A percentile compares a stretch with the other conserved stretches of the same genome.
Conservation (phyloP, 2,797 vertebrate species). For the Danio kyathit region DNA sequence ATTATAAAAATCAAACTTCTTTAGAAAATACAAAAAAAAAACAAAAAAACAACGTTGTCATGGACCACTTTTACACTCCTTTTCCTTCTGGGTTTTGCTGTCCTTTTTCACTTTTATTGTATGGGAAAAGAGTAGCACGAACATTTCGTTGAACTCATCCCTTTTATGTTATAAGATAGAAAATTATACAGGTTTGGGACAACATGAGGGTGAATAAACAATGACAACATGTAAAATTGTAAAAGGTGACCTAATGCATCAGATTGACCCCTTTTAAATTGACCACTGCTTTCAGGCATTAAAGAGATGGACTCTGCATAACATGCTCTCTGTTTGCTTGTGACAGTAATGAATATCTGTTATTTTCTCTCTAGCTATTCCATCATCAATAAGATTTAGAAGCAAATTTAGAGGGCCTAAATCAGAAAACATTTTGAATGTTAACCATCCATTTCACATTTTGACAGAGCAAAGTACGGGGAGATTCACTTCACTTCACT, state of each 20-base stretch:
- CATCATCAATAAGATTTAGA: constrained; percentile 51
- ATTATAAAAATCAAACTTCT: too few species aligned
- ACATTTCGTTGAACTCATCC: too few species aligned
- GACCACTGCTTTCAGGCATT: constrained; percentile 9
- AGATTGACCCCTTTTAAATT: not conserved
- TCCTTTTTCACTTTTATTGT: too few species aligned
- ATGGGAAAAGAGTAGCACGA: too few species aligned
- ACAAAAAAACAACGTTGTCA: too few species aligned
- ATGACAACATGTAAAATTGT: not conserved
- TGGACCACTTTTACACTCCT: too few species aligned
- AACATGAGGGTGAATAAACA: constrained; percentile 63
- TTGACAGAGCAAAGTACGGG: constrained; percentile 9
- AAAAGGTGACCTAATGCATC: constrained; percentile 12
- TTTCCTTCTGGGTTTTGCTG: too few species aligned
- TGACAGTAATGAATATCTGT: constrained; percentile 58
- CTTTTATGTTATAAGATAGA: not conserved
- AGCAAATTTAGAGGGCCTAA: constrained; percentile 2
- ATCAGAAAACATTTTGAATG: constrained; percentile 30
- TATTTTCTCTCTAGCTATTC: constrained; percentile 47
- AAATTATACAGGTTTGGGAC: constrained; percentile 55
- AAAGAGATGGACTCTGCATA: not conserved
- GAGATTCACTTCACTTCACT: constrained; percentile 39
- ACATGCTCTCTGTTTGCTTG: constrained; percentile 71
- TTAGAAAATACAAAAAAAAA: too few species aligned
- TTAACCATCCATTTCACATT: not conserved